Conservation (phyloP, 2,888 invertebrate genomes). For the Melanostoma mellinum region DNA sequence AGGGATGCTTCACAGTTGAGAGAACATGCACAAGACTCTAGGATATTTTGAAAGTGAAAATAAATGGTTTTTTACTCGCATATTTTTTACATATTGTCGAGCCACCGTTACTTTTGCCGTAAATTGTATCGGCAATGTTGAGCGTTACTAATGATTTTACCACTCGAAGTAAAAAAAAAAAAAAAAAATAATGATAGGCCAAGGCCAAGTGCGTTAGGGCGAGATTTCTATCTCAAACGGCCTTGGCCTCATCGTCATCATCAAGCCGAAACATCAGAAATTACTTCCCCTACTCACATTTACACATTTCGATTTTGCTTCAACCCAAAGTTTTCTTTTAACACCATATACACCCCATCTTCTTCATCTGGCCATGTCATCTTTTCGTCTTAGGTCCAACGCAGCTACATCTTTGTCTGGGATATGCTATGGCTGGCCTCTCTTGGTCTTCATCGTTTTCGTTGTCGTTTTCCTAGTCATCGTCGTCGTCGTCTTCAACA, state of each 20-base stretch:
- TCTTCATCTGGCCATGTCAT: conserved; percentile 68
- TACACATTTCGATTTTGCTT: conserved; percentile 22
- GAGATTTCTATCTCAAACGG: not conserved
- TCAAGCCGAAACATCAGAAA: conserved; percentile 50
- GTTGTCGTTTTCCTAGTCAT: conserved; percentile 25
- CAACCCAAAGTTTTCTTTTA: conserved; percentile 8
- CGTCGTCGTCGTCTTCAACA: conserved; percentile 47
- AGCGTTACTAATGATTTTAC: no score
- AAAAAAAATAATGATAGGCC: no score
- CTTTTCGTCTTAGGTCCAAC: conserved; percentile 59
- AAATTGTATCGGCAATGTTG: no score
- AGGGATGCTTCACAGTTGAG: no score
- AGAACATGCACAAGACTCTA: no score
- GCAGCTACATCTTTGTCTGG: conserved; percentile 16
- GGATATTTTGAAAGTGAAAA: no score
- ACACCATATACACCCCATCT: conserved; percentile 1
- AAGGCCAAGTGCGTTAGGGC: not conserved
- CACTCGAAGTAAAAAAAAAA: no score
- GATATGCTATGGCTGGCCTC: conserved; percentile 11
- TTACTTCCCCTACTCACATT: conserved; percentile 24
- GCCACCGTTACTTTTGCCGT: no score
- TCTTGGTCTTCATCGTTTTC: conserved; percentile 26
- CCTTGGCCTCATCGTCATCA: conserved; percentile 28
- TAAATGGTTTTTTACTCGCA: no score
- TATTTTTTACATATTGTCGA: no score